Evolutionary conservation across 2,113 vertebrate genomes (phyloP), one percentile per base, ranked within the genome.

Genomic region (Chamaea fasciata): DNA sequence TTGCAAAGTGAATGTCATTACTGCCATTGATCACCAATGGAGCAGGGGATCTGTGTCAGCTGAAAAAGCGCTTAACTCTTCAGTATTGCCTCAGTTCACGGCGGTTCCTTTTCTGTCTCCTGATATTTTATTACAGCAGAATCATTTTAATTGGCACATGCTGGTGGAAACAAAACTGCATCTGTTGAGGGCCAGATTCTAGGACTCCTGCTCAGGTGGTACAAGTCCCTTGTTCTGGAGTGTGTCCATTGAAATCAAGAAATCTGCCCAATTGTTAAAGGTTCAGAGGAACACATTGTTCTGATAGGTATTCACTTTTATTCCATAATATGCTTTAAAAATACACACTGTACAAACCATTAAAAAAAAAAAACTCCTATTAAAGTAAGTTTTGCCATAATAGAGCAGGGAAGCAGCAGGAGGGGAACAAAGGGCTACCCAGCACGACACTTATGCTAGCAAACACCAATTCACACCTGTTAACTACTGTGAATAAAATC

Each of bases 401-500:
- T 94, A 95, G 95, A 96, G 94, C 84, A 96, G 89, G 53, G 78
- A 97, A 97, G 82, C 94, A 95, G 92, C 89, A 92, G 94, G 95
- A 96, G 93, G 65, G 92, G 96, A 96, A 96, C 92, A 94, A 97
- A 97, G 95, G 93, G 92, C 94, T 95, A 89, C 95, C 81, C 96
- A 96, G 95, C 95, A 96, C 1, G 96, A 94, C 93, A 92, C 95
- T 96, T 84, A 95, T 59, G 94, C 92, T 92, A 95, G 95, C 84
- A 97, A 97, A 97, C 96, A 97, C 92, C 92, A 95, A 94, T 97
- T 96, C 96, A 84, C 95, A 96, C 96, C 96, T 96, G 92, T 96
- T 97, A 96, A 97, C 91, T 95, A 95, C 92, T 94, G 94, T 97
- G 95, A 96, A 97, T 94, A 97, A 96, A 96, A 96, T 94, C 95